These are phyloP conservation scores for Danio kyathit DNA, from an alignment of 2,797 vertebrate species.

Conservation along the genomic window DNA sequence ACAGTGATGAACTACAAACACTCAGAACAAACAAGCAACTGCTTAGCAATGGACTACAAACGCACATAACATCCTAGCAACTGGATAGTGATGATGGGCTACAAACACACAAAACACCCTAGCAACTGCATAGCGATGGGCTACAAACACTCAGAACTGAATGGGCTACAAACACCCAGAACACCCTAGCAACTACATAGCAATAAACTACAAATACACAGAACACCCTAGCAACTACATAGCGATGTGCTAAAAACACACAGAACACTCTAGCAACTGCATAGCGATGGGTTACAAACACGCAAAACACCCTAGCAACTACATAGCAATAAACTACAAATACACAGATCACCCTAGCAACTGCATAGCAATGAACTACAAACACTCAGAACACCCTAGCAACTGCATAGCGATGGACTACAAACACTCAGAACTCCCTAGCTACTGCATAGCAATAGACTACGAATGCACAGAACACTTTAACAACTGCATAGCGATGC, in stretches of 20 bases:
- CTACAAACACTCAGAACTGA: neutral
- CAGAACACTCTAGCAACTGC: neutral
- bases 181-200: too few species aligned
- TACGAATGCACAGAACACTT: too few species aligned
- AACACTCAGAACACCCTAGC: neutral
- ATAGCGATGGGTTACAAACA: neutral
- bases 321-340: too few species aligned
- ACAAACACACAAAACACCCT: neutral
- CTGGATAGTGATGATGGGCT: too few species aligned
- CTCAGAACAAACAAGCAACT: neutral
- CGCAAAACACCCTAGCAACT: too few species aligned
- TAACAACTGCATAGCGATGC: too few species aligned
- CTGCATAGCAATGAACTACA: neutral
- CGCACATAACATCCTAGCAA: neutral
- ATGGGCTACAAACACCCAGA: neutral
- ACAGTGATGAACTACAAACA: neutral
- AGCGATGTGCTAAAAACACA: neutral
- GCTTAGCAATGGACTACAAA: neutral
- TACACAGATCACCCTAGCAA: too few species aligned
- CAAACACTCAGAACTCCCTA: too few species aligned
- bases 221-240: too few species aligned
- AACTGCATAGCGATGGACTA: neutral
- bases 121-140: neutral
- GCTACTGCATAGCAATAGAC: too few species aligned
- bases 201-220: too few species aligned